phyloP scores from a whole-genome alignment of 1,140 invertebrate species.

The Sogatella furcifera region DNA sequence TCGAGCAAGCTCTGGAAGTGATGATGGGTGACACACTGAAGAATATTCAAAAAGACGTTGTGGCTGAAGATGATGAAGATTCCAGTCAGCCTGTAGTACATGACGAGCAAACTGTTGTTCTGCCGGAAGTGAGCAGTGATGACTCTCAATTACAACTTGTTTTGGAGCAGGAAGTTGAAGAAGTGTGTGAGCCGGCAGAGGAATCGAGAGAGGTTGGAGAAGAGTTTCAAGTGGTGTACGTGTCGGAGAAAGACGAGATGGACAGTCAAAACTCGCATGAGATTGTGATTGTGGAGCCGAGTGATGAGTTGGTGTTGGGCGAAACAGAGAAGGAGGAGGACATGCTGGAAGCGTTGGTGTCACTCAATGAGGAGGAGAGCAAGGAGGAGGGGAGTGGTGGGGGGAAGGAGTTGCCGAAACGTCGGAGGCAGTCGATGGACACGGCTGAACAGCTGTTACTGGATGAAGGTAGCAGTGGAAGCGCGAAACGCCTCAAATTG shows the following conservation, averaged over 20 bases:
- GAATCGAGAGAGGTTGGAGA: background rate
- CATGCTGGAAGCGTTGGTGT: no score
- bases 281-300: constrained; percentile 20
- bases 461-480: no score
- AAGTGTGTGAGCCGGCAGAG: background rate
- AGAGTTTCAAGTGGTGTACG: background rate
- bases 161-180: background rate
- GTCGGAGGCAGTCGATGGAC: no score
- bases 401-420: no score
- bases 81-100: background rate
- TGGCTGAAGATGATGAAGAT: background rate
- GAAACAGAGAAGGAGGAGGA: background rate
- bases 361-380: no score
- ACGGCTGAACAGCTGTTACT: no score
- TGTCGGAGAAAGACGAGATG: background rate
- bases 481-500: no score
- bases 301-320: constrained; percentile 21
- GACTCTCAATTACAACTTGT: background rate
- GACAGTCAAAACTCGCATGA: constrained; percentile 7
- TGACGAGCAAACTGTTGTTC: background rate
- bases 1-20: constrained; percentile 18
- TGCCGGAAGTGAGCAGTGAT: background rate
- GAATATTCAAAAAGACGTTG: background rate
- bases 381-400: no score
- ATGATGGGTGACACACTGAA: constrained; percentile 17